Evolutionary conservation across 1,140 invertebrate species (phyloP), one percentile per base, ranked within the genome.

Genomic region (Zophobas morio): DNA sequence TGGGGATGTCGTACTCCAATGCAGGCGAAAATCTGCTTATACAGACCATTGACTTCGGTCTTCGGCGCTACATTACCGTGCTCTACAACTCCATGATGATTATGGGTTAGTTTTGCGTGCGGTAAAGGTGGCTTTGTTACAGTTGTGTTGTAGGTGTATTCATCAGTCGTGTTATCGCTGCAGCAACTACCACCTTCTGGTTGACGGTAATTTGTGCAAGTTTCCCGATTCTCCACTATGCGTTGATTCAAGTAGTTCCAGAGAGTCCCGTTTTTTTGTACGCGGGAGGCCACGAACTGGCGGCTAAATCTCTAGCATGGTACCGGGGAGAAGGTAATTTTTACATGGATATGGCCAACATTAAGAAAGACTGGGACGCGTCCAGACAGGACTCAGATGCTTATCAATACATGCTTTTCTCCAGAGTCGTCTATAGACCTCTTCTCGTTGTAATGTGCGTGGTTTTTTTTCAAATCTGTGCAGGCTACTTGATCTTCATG

Each of bases 201-300:
- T 60, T 46, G 36, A 75, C 72, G 2, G 34, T 74, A 6, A 1
- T 77, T 6, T 78, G 75, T 39, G 60, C 75, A 33, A 37, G 53
- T 6, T 74, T 80, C 2, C 46, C 80, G 4, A 39, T 51, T 35
- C 1, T 79, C 6, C 60, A 63, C 49, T 80, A 76, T 39, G 8
- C 80, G 33, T 35, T 78, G 51, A 39, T 80, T 1, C 20, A 75
- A 4, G 54, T 75, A 1, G 51, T 76, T 8, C 79, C 74, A 8
- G 82, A 84, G 73, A 82, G 81, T 74, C 82, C 82, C 0, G 82
- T 84, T 6, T 79, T 79, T 70, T 57, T 82, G 36, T 82, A 75
- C 57, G 34, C 70, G 1, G 75, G 54, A 20, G 78, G 75, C 37
- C 47, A 72, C 42, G 46, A 72, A 20, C 49, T 78, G 34, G 80